These are phyloP conservation scores for Daubentonia madagascariensis DNA, from an alignment of 2,113 vertebrate genomes.

Conservation along the genomic window DNA sequence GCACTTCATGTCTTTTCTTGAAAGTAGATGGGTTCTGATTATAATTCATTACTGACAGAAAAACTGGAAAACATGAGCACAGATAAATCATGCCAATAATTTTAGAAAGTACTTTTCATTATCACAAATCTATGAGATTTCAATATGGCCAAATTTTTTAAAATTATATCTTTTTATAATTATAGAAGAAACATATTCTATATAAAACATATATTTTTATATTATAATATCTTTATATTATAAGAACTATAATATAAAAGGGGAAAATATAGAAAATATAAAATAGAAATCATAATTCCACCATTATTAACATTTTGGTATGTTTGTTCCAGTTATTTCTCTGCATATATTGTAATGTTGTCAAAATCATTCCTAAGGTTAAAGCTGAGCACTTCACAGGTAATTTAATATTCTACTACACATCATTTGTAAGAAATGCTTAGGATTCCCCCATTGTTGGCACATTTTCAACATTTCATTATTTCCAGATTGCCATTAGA, in stretches of 20 bases:
- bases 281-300: neutral
- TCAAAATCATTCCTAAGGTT: neutral
- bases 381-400: neutral
- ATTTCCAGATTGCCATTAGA: constrained; percentile 50
- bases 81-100: neutral
- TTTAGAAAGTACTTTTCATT: neutral
- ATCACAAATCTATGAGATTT: neutral
- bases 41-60: neutral
- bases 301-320: neutral
- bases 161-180: neutral
- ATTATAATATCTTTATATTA: neutral
- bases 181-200: neutral
- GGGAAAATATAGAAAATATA: neutral
- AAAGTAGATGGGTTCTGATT: constrained; percentile 1
- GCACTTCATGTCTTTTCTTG: neutral
- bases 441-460: neutral
- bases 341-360: neutral
- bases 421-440: constrained; percentile 19
- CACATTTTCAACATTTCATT: constrained; percentile 23
- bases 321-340: neutral
- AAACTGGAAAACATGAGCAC: neutral
- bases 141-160: neutral
- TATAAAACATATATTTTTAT: neutral
- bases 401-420: neutral
- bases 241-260: neutral